These are phyloP conservation scores for Drosophila grimshawi DNA, from an alignment of 1,140 invertebrate genomes.

Conservation along the genomic window DNA sequence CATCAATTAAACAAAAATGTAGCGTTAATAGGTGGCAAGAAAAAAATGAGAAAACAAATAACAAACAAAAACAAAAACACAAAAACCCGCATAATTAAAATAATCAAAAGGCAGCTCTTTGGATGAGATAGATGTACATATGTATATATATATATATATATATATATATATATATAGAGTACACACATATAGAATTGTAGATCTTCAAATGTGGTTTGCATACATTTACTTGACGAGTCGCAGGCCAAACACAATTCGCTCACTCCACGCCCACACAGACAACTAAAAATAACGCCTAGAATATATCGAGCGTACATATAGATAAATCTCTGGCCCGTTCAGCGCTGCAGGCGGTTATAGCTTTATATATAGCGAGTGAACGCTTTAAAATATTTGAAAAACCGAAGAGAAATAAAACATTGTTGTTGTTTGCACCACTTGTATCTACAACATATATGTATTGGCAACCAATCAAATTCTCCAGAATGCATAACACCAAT, in stretches of 20 bases:
- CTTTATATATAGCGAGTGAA: conserved; percentile 37
- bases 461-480: conserved; percentile 24
- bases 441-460: conserved; percentile 31
- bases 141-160: conserved; percentile 10
- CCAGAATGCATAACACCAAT: conserved; percentile 14
- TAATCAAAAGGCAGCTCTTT: conserved; percentile 51
- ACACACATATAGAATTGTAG: conserved; percentile 26
- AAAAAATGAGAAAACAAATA: conserved; percentile 25
- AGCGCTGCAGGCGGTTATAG: conserved; percentile 52
- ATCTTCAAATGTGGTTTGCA: conserved; percentile 62
- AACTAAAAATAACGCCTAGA: conserved; percentile 68
- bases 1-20: conserved; percentile 81
- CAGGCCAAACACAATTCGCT: conserved; percentile 44
- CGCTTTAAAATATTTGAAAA: conserved; percentile 60
- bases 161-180: conserved; percentile 1
- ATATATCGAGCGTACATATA: conserved; percentile 20
- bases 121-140: conserved; percentile 7
- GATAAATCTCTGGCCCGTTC: conserved; percentile 46
- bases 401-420: not conserved
- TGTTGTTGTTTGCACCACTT: conserved; percentile 34
- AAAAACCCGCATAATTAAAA: conserved; percentile 61
- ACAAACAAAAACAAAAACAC: conserved; percentile 19
- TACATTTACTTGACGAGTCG: conserved; percentile 64
- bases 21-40: conserved; percentile 61
- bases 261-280: conserved; percentile 61